phyloP scores from a whole-genome alignment of 2,797 vertebrate species.

The Coreius guichenoti region DNA sequence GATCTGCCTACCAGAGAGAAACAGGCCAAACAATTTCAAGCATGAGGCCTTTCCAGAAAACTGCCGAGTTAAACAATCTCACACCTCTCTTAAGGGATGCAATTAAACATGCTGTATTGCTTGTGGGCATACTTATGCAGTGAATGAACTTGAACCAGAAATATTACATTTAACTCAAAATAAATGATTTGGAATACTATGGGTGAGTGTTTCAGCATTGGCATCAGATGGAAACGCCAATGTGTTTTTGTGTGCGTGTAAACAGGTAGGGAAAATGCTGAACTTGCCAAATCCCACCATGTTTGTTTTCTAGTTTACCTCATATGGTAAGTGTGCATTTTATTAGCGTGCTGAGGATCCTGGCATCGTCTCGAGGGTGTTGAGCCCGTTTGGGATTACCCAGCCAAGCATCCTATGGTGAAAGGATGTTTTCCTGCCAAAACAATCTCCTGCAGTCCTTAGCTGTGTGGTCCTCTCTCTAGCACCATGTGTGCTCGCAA shows the following conservation, averaged over 20 bases:
- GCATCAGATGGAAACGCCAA: constrained; percentile 12
- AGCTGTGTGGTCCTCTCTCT: constrained; percentile 65
- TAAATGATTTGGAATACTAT: constrained; percentile 52
- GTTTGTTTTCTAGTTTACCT: constrained; percentile 67
- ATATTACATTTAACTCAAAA: constrained; percentile 42
- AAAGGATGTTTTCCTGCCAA: constrained; percentile 59
- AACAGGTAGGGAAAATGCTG: constrained; percentile 62
- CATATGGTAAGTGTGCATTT: constrained; percentile 67
- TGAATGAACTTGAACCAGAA: constrained; percentile 40
- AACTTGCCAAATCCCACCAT: constrained; percentile 65
- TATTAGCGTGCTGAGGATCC: constrained; percentile 63
- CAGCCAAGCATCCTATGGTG: constrained; percentile 54
- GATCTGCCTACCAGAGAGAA: constrained; percentile 55
- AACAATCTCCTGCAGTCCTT: constrained; percentile 59
- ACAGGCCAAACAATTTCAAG: constrained; percentile 58
- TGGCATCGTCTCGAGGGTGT: constrained; percentile 44
- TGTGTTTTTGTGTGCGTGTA: constrained; percentile 62
- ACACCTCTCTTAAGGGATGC: constrained; percentile 43
- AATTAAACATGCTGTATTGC: constrained; percentile 60
- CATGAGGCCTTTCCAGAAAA: constrained; percentile 64
- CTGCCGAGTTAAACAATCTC: constrained; percentile 65
- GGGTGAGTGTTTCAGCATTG: constrained; percentile 8
- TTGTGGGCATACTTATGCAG: constrained; percentile 57
- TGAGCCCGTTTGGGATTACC: constrained; percentile 62
- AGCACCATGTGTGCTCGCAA: constrained; percentile 26